Conservation (phyloP, 2,888 invertebrate species). For the Caprella mutica region DNA sequence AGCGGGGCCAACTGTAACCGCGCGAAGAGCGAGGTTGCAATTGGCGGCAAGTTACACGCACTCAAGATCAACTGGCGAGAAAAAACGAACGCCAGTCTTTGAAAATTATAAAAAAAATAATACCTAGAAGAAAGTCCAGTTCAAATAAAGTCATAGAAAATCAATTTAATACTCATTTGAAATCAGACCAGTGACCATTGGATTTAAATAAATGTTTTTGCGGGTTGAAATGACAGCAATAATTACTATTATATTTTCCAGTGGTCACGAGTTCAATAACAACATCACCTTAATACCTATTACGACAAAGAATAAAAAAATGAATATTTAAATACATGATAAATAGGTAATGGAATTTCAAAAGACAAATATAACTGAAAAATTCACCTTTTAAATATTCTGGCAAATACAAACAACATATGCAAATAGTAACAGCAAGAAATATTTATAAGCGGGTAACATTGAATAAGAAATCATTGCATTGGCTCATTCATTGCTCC, state of each 20-base stretch:
- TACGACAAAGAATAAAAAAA: neutral
- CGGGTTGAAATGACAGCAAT: too few relatives aligned
- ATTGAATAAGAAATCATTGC: neutral
- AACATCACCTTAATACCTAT: neutral
- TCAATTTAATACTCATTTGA: too few relatives aligned
- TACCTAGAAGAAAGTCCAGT: too few relatives aligned
- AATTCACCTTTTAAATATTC: neutral
- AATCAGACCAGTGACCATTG: too few relatives aligned
- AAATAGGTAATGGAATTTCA: neutral
- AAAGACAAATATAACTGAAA: neutral
- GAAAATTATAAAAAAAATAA: neutral
- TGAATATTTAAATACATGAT: neutral
- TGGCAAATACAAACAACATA: neutral
- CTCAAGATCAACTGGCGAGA: too few relatives aligned
- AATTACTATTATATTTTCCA: neutral
- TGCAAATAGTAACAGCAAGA: conserved; percentile 1
- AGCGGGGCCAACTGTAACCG: too few relatives aligned
- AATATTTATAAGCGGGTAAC: conserved; percentile 1
- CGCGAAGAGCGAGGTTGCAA: too few relatives aligned
- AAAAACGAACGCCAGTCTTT: neutral
- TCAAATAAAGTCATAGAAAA: too few relatives aligned
- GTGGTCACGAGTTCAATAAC: neutral
- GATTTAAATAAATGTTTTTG: too few relatives aligned
- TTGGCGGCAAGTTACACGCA: too few relatives aligned
- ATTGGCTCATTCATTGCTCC: neutral